Evolutionary conservation across 2,797 vertebrate species (phyloP), one percentile per base, ranked within the genome.

Genomic region (Manis pentadactyla): DNA sequence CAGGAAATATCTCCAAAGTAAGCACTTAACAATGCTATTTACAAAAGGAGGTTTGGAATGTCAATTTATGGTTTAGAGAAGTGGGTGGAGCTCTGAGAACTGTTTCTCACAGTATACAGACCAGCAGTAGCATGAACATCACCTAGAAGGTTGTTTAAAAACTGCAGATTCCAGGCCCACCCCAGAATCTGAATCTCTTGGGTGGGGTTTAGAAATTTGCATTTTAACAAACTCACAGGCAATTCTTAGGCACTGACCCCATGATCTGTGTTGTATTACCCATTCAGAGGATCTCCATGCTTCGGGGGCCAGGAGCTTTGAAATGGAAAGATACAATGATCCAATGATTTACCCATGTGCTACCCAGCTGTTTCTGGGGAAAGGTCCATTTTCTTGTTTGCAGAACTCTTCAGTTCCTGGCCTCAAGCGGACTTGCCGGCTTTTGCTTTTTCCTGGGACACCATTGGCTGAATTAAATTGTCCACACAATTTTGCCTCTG

Each of bases 401-500:
- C 29, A 87, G 92, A 96, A 92, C 61, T 92, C 61, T 79, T 93
- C 87, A 90, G 75, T 90, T 84, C 55, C 73, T 82, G 78, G 37
- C 82, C 83, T 97, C 77, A 92, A 85, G 77, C 63, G 71, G 75
- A 90, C 61, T 87, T 96, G 31, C 71, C 51, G 71, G 77, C 55
- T 78, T 84, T 93, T 66, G 66, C 95, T 95, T 96, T 95, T 82
- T 89, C 71, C 73, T 31, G 18, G 57, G 81, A 69, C 59, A 51
- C 87, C 77, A 46, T 2, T 75, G 90, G 92, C 63, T 93, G 74
- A 96, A 64, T 95, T 88, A 71, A 82, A 93, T 11, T 42, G 59
- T 34, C 63, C 74, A 79, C 23, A 96, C 93, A 95, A 49, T 87
- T 95, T 94, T 88, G 81, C 75, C 87, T 96, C 85, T 97, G 95